Conservation (phyloP, 2,888 invertebrate species). For the Protophormia terraenovae region DNA sequence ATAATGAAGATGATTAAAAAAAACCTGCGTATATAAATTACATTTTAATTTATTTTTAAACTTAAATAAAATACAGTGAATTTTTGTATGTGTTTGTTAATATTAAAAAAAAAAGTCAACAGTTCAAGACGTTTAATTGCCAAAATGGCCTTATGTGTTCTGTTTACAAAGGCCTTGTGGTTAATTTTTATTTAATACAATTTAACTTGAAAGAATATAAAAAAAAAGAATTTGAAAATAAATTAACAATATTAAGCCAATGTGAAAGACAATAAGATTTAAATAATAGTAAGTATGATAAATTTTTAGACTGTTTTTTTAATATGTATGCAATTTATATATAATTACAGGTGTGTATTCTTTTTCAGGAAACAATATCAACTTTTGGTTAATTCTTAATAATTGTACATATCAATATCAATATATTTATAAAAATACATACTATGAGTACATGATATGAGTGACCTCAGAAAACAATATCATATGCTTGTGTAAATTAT, state of each 20-base stretch:
- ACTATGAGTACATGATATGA: no score
- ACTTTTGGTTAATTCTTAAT: no score
- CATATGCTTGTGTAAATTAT: no score
- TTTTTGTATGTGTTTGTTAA: neutral
- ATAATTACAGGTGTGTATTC: no score
- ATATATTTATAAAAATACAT: no score
- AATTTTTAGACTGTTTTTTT: no score
- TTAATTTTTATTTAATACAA: no score
- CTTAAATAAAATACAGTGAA: neutral
- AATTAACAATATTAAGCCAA: neutral
- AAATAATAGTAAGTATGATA: neutral
- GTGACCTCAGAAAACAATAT: neutral
- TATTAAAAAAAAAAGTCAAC: slow-evolving; percentile 6
- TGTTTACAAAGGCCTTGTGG: slow-evolving; percentile 27
- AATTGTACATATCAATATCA: no score
- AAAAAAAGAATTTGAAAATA: slow-evolving; percentile 1
- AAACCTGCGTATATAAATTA: slow-evolving; percentile 4
- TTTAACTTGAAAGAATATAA: neutral
- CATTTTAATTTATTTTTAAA: slow-evolving; percentile 20
- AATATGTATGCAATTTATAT: no score
- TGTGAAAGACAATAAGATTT: neutral
- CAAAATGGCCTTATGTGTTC: neutral
- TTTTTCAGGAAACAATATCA: no score
- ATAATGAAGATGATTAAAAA: neutral
- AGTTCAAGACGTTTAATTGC: neutral